Evolutionary conservation across 2,888 invertebrate genomes (phyloP).

Genomic region (Barypeithes pellucidus): DNA sequence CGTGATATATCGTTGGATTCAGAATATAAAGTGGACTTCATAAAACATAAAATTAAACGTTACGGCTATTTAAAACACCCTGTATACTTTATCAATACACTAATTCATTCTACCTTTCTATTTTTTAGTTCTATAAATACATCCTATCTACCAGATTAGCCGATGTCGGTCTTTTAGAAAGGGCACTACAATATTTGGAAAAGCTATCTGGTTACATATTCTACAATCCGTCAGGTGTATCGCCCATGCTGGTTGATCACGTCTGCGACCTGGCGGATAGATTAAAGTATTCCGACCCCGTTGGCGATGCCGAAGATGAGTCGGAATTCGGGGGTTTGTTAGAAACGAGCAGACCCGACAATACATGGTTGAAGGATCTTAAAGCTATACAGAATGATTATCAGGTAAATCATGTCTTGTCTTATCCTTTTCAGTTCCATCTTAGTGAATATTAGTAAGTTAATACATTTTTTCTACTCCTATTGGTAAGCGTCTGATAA

Average conservation of each 20-base stretch:
- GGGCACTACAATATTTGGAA: slow-evolving; percentile 89
- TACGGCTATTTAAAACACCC: too few species aligned
- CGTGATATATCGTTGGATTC: too few species aligned
- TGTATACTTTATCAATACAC: too few species aligned
- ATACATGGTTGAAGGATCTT: slow-evolving; percentile 75
- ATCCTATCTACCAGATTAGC: slow-evolving; percentile 84
- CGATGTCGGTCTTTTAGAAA: slow-evolving; percentile 85
- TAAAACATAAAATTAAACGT: too few species aligned
- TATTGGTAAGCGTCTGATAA: too few species aligned
- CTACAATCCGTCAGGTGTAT: slow-evolving; percentile 73
- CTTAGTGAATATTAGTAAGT: too few species aligned
- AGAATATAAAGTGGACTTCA: too few species aligned
- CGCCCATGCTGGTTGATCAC: slow-evolving; percentile 73
- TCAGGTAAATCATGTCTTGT: slow-evolving; percentile 39
- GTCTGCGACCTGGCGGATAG: slow-evolving; percentile 71
- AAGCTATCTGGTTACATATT: slow-evolving; percentile 81
- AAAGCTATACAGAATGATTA: slow-evolving; percentile 60
- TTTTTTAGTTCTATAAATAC: slow-evolving; percentile 85
- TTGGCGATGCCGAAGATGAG: slow-evolving; percentile 65
- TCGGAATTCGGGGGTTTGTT: slow-evolving; percentile 62
- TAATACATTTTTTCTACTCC: too few species aligned
- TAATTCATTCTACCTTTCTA: slow-evolving; percentile 16
- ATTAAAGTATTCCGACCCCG: slow-evolving; percentile 68
- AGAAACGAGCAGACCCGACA: slow-evolving; percentile 70
- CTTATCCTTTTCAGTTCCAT: too few species aligned